phyloP scores from a whole-genome alignment of 2,888 invertebrate species.

The Eulithis prunata region DNA sequence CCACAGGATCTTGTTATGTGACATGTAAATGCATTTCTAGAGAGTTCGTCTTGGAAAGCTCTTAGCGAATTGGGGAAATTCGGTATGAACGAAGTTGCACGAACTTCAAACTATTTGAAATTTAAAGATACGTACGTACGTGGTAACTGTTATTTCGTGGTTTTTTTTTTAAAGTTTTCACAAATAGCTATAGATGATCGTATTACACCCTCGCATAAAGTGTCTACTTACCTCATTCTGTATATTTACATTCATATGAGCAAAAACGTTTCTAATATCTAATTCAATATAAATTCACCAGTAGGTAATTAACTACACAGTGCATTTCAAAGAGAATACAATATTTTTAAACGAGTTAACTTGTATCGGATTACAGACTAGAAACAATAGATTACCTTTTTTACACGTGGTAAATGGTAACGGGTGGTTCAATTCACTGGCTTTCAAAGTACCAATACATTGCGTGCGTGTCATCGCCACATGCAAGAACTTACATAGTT shows the following conservation, averaged over 20 bases:
- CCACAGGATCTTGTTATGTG: conserved; percentile 66
- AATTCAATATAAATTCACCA: no score
- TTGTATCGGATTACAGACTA: conserved; percentile 32
- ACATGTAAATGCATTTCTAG: conserved; percentile 81
- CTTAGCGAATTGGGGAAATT: conserved; percentile 52
- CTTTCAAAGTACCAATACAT: conserved; percentile 41
- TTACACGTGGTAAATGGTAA: conserved; percentile 35
- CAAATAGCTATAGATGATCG: no score
- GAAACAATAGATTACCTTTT: conserved; percentile 31
- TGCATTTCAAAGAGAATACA: no score
- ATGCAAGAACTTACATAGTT: conserved; percentile 39
- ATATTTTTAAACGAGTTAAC: conserved; percentile 18
- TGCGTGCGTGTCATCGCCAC: conserved; percentile 48
- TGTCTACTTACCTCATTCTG: no score
- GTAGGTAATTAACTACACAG: no score
- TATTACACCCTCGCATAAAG: no score
- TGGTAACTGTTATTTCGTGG: not conserved
- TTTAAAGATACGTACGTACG: not conserved
- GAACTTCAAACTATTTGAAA: conserved; percentile 22
- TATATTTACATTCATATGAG: no score
- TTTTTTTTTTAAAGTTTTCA: no score
- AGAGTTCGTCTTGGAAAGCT: conserved; percentile 75
- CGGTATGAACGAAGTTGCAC: conserved; percentile 27
- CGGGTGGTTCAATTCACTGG: conserved; percentile 33
- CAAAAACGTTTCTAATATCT: no score